Base-by-base conservation (phyloP, 2,113 vertebrate species). In the Rhinolophus ferrumequinum region DNA sequence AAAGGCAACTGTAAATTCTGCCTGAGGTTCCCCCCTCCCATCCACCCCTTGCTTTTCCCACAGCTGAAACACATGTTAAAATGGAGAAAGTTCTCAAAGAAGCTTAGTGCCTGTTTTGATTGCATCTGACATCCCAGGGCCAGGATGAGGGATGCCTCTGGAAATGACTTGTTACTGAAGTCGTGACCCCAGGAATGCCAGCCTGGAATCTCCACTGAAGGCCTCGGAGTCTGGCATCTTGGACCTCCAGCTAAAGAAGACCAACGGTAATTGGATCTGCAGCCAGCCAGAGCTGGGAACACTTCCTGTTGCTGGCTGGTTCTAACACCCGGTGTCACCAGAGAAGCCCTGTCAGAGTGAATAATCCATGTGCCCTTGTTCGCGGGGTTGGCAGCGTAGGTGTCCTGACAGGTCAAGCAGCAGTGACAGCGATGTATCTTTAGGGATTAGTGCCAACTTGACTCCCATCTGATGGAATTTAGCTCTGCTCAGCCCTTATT, bases 1-100 rank as follows among this genome's bases (percentile, higher is more conserved):
- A 96, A 81, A 88, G 93, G 90, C 92, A 96, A 97, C 93, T 52
- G 41, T 94, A 79, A 97, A 96, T 93, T 94, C 96, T 94, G 95
- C 16, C 44, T 60, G 94, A 69, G 54, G 50, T 66, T 22, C 38
- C 6, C 4, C 24, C 12, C 3, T 18, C 5, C 8, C 5, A n/a
- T 26, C 6, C 35, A 8, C 38, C 72, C 82, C 58, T 30, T 88
- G 93, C 21, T 90, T 87, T 96, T 97, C 92, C 92, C 98, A 97
- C 41, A 97, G 95, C 77, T 95, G 41, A 96, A 97, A 95, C 93
- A 85, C 90, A 92, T 88, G 50, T 94, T 41, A 90, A n/a, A 86
- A 64, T 56, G 67, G 50, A 96, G 38, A 64, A 67, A 80, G 76
- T 95, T 97, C 95, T 66, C 87, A 87, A 72, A 67, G 80, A 76